Conservation (phyloP, 1,140 invertebrate species). For the Ceratina calcarata region DNA sequence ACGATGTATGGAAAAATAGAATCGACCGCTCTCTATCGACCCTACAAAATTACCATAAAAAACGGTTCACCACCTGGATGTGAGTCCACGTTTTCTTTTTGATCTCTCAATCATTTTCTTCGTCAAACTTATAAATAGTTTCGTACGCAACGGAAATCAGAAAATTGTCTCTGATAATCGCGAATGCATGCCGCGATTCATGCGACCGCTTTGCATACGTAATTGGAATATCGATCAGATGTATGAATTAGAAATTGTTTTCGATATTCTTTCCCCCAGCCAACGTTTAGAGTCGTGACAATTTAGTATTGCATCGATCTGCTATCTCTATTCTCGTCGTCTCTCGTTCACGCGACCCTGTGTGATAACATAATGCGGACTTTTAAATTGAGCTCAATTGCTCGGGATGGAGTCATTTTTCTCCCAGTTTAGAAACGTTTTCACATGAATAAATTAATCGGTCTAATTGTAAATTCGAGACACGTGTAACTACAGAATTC, state of each 20-base stretch:
- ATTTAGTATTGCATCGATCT: not conserved
- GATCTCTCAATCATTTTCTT: not conserved
- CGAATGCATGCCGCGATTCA: not conserved
- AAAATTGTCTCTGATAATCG: not conserved
- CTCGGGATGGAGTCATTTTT: conserved; percentile 15
- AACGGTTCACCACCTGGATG: conserved; percentile 91
- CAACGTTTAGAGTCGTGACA: not conserved
- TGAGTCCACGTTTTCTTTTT: conserved; percentile 82
- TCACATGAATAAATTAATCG: not conserved
- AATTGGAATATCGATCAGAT: not conserved
- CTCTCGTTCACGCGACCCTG: not conserved
- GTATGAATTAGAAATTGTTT: conserved; percentile 8
- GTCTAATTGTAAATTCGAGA: not conserved
- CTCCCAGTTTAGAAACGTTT: conserved; percentile 5
- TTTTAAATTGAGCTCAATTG: conserved; percentile 45
- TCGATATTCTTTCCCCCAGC: not conserved
- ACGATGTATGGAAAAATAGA: conserved; percentile 92
- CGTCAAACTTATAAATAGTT: not conserved
- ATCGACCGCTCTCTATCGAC: conserved; percentile 87
- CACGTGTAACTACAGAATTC: not conserved
- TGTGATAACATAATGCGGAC: conserved; percentile 18
- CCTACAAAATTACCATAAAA: conserved; percentile 89
- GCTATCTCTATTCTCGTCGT: not conserved
- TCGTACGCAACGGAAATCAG: not conserved
- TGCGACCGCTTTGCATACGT: conserved; percentile 34